A percentile compares a stretch with the other conserved stretches of the same genome.
phyloP scores from a whole-genome alignment of 2,888 invertebrate genomes.

The Scotopteryx bipunctaria region DNA sequence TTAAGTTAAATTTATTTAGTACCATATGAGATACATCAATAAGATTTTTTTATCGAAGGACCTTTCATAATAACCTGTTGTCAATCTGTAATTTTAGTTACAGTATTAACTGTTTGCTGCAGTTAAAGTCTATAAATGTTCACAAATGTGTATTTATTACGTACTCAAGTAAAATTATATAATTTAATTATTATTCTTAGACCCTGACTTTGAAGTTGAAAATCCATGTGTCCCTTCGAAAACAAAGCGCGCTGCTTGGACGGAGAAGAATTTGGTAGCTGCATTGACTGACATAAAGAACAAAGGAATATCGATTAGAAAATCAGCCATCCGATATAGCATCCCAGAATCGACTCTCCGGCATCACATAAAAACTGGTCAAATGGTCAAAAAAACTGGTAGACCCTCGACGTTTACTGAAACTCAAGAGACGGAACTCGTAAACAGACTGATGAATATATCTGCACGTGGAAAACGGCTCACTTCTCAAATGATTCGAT shows the following conservation, averaged over 20 bases:
- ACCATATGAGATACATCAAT: too few relatives aligned
- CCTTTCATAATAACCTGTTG: too few relatives aligned
- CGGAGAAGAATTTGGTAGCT: not conserved
- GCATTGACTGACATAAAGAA: not conserved
- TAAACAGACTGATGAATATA: not conserved
- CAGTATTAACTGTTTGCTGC: too few relatives aligned
- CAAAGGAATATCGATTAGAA: not conserved
- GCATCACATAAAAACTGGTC: conserved; percentile 2
- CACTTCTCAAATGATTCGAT: not conserved
- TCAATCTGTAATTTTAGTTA: too few relatives aligned
- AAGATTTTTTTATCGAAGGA: too few relatives aligned
- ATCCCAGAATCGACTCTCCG: not conserved
- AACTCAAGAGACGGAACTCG: not conserved
- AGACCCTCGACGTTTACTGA: not conserved
- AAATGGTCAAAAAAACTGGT: not conserved
- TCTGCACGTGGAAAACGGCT: not conserved
- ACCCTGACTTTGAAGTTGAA: too few relatives aligned
- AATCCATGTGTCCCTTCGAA: not conserved
- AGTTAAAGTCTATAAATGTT: too few relatives aligned
- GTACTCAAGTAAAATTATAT: too few relatives aligned
- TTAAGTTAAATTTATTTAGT: too few relatives aligned
- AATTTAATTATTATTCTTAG: too few relatives aligned
- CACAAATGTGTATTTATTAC: too few relatives aligned
- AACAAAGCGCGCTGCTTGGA: not conserved
- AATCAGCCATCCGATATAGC: not conserved